phyloP scores from a whole-genome alignment of 2,113 vertebrate genomes.

The Bujurquina vittata region DNA sequence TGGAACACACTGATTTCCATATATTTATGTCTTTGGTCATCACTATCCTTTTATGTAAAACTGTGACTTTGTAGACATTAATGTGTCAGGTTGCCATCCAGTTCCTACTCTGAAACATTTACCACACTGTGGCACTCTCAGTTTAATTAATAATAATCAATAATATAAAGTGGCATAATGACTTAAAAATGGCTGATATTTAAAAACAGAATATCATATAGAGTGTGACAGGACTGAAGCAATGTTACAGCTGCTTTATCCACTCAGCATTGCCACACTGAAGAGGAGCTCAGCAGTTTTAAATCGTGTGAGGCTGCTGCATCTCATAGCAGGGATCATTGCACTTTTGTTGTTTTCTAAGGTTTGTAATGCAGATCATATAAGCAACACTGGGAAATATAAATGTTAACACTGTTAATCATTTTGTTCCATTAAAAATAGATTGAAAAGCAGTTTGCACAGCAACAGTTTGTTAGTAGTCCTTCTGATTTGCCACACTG shows the following conservation, averaged over 20 bases:
- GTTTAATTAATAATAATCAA: too few species aligned
- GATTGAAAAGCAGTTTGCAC: slow-evolving; percentile 1
- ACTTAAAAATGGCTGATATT: background rate
- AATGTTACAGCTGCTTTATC: background rate
- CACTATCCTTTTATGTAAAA: background rate
- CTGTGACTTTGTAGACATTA: background rate
- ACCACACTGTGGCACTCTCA: background rate
- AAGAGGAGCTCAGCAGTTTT: too few species aligned
- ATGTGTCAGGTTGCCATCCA: background rate
- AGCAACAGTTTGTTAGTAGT: background rate
- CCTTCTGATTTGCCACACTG: slow-evolving; percentile 3
- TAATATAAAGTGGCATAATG: too few species aligned
- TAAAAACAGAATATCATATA: background rate
- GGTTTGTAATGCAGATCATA: background rate
- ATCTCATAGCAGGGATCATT: background rate
- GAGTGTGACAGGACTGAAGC: background rate
- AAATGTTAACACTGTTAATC: background rate
- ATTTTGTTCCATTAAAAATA: background rate
- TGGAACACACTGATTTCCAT: background rate
- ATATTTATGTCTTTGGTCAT: background rate
- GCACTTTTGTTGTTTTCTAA: background rate
- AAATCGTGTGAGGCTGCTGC: background rate
- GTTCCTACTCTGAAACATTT: background rate
- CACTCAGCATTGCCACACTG: too few species aligned
- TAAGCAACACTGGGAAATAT: background rate